Evolutionary conservation across 2,888 invertebrate genomes (phyloP).

Genomic region (Acleris sparsana): DNA sequence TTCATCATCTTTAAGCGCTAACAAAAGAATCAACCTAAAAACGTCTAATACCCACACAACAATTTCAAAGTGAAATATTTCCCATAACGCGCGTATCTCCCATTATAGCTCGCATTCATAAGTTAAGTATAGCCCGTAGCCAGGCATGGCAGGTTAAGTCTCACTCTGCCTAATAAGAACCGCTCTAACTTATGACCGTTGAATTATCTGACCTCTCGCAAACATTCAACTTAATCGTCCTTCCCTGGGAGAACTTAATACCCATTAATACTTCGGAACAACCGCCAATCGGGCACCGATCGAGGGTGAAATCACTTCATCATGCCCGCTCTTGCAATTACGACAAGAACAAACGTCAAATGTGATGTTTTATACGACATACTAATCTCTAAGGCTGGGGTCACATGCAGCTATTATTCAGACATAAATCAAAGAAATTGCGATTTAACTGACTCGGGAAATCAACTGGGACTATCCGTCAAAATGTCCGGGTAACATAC

Average conservation of each 20-base stretch:
- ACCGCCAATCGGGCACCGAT: constrained; percentile 52
- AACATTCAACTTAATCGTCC: constrained; percentile 53
- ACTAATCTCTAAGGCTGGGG: constrained; percentile 40
- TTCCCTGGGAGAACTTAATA: constrained; percentile 48
- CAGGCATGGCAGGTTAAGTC: constrained; percentile 37
- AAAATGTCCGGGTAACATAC: constrained; percentile 33
- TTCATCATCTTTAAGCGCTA: too few relatives aligned
- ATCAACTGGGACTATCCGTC: constrained; percentile 35
- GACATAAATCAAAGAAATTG: constrained; percentile 40
- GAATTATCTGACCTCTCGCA: constrained; percentile 52
- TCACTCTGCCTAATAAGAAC: constrained; percentile 43
- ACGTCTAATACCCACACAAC: constrained; percentile 26
- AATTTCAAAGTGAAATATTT: constrained; percentile 35
- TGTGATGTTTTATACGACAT: constrained; percentile 46
- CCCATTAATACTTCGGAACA: constrained; percentile 58
- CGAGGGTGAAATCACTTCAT: constrained; percentile 65
- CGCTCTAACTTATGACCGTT: constrained; percentile 43
- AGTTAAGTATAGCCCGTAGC: constrained; percentile 36
- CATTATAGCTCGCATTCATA: constrained; percentile 34
- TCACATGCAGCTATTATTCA: constrained; percentile 41
- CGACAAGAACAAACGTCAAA: constrained; percentile 50
- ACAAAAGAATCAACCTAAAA: background rate
- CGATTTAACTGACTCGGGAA: constrained; percentile 38
- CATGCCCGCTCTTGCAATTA: constrained; percentile 52
- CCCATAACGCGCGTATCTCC: constrained; percentile 31